Percentiles rank a stretch among this genome's conserved stretches.
phyloP scores from a whole-genome alignment of 2,797 vertebrate genomes.

The Alca torda region DNA sequence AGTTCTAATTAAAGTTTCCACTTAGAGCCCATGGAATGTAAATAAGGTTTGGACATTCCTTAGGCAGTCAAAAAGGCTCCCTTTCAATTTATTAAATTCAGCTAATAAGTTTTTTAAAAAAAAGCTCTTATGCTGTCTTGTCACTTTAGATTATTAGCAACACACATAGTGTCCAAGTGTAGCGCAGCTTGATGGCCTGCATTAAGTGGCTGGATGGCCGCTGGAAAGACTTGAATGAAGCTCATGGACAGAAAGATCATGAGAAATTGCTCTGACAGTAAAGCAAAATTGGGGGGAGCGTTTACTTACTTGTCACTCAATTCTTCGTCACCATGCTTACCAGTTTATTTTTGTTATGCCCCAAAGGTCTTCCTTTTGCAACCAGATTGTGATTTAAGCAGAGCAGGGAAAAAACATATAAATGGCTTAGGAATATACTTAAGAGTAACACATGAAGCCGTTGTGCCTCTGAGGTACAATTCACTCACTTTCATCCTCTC shows the following conservation, averaged over 20 bases:
- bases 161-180: background rate
- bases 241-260: background rate
- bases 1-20: slow-evolving; percentile 63
- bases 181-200: background rate
- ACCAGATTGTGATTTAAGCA: background rate
- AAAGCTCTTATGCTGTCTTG: slow-evolving; percentile 19
- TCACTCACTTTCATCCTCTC: background rate
- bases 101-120: slow-evolving; percentile 9
- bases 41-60: slow-evolving; percentile 19
- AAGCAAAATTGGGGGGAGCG: background rate
- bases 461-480: background rate
- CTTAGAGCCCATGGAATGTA: background rate
- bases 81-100: slow-evolving; percentile 55
- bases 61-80: background rate
- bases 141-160: slow-evolving; percentile 55
- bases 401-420: background rate
- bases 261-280: background rate
- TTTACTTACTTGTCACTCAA: background rate
- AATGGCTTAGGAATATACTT: background rate
- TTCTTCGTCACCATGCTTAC: background rate
- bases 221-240: background rate
- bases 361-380: background rate
- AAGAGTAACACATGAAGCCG: background rate
- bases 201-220: background rate
- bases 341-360: background rate